Evolutionary conservation across 2,888 invertebrate genomes (phyloP).

Genomic region (Acanthosepion pharaonis): DNA sequence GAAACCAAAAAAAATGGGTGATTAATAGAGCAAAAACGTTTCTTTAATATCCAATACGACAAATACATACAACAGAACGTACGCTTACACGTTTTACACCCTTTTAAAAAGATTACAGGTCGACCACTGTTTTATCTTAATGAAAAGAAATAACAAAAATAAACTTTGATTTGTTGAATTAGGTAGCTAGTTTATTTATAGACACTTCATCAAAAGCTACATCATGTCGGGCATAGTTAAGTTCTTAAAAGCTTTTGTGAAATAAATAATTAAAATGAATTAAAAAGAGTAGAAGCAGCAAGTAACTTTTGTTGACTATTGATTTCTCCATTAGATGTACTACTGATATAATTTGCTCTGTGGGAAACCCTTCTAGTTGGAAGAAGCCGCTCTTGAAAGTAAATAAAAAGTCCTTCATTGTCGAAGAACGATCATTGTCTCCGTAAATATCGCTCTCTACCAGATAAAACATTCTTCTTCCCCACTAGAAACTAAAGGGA

Average conservation of each 20-base stretch:
- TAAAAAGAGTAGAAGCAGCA: background rate
- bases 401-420: too few relatives aligned
- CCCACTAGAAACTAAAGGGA: too few relatives aligned
- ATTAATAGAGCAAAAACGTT: too few relatives aligned
- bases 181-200: background rate
- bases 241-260: background rate
- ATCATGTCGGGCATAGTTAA: background rate
- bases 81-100: background rate
- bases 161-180: background rate
- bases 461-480: too few relatives aligned
- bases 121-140: too few relatives aligned
- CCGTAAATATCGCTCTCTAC: too few relatives aligned
- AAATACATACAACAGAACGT: background rate
- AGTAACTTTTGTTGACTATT: background rate
- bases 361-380: background rate
- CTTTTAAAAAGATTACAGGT: too few relatives aligned
- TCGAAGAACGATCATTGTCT: too few relatives aligned
- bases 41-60: background rate
- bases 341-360: background rate
- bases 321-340: background rate
- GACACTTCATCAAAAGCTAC: background rate
- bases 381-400: too few relatives aligned
- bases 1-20: too few relatives aligned
- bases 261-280: background rate
- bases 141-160: background rate